Percentiles rank a stretch among this genome's conserved stretches.
These are phyloP conservation scores for western clawed frog (Xenopus tropicalis) DNA, from an alignment of 2,113 vertebrate genomes.

Conservation along the genomic window DNA sequence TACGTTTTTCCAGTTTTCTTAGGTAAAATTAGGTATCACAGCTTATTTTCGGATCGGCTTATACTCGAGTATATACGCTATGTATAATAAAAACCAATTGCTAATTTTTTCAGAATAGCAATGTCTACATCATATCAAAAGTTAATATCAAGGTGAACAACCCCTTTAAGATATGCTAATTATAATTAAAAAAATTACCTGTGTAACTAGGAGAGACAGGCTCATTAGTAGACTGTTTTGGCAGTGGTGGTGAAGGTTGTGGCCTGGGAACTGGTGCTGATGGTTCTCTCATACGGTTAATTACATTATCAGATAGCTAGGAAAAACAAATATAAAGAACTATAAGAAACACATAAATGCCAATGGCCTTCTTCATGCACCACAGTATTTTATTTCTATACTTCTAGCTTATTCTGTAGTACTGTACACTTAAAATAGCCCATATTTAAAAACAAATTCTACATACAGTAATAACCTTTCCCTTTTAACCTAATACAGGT, in stretches of 20 bases:
- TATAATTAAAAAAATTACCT: conserved; percentile 50
- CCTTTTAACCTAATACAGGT: too few species aligned
- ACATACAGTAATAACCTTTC: too few species aligned
- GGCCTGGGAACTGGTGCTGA: conserved; percentile 51
- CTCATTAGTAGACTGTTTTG: conserved; percentile 43
- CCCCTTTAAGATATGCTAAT: too few species aligned
- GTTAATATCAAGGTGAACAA: too few species aligned
- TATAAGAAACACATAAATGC: neutral
- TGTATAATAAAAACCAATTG: too few species aligned
- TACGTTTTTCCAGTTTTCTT: too few species aligned
- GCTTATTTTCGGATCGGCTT: too few species aligned
- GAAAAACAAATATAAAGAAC: neutral
- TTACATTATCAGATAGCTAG: conserved; percentile 90
- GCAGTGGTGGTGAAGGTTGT: conserved; percentile 39
- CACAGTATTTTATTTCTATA: neutral
- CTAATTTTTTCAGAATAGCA: too few species aligned
- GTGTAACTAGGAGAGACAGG: conserved; percentile 45
- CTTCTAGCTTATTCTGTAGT: too few species aligned
- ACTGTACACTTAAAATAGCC: neutral
- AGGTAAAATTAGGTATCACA: too few species aligned
- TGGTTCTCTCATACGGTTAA: conserved; percentile 90
- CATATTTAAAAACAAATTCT: neutral
- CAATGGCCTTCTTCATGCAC: neutral
- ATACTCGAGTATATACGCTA: too few species aligned
- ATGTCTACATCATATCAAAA: too few species aligned